A percentile compares a stretch with the other conserved stretches of the same genome.
phyloP scores from a whole-genome alignment of 1,140 invertebrate species.

The Pinna nobilis region DNA sequence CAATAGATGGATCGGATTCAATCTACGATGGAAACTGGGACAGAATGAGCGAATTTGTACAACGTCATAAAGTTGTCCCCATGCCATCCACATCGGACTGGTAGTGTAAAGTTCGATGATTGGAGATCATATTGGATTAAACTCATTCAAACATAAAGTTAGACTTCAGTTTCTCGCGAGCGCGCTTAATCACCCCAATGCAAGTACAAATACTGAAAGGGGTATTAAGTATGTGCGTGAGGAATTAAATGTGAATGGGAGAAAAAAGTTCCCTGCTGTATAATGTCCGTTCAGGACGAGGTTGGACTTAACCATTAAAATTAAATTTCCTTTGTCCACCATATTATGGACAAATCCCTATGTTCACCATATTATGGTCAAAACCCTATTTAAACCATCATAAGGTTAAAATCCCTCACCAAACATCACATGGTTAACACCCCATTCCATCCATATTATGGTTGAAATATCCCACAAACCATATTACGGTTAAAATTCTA shows the following conservation, averaged over 20 bases:
- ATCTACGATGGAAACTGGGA: constrained; percentile 60
- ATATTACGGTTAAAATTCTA: too few relatives aligned
- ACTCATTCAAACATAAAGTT: constrained; percentile 51
- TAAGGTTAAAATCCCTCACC: too few relatives aligned
- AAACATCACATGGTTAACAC: too few relatives aligned
- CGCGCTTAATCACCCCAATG: constrained; percentile 54
- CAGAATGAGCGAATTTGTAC: constrained; percentile 59
- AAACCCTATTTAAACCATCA: too few relatives aligned
- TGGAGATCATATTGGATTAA: constrained; percentile 50
- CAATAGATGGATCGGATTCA: constrained; percentile 61
- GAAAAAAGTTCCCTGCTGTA: constrained; percentile 44
- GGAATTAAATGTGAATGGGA: constrained; percentile 49
- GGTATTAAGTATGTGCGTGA: constrained; percentile 52
- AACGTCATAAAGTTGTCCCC: constrained; percentile 51
- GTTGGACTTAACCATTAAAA: too few relatives aligned
- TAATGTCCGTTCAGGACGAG: too few relatives aligned
- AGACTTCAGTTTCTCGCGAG: constrained; percentile 45
- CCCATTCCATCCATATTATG: too few relatives aligned
- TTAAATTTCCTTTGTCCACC: too few relatives aligned
- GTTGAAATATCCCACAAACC: too few relatives aligned
- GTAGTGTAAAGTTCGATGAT: constrained; percentile 65
- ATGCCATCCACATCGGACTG: constrained; percentile 61
- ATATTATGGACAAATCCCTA: too few relatives aligned
- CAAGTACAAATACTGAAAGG: constrained; percentile 61
- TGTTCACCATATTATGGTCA: too few relatives aligned